Evolutionary conservation across 2,888 invertebrate genomes (phyloP).

Genomic region (Trachelus troglodyta): DNA sequence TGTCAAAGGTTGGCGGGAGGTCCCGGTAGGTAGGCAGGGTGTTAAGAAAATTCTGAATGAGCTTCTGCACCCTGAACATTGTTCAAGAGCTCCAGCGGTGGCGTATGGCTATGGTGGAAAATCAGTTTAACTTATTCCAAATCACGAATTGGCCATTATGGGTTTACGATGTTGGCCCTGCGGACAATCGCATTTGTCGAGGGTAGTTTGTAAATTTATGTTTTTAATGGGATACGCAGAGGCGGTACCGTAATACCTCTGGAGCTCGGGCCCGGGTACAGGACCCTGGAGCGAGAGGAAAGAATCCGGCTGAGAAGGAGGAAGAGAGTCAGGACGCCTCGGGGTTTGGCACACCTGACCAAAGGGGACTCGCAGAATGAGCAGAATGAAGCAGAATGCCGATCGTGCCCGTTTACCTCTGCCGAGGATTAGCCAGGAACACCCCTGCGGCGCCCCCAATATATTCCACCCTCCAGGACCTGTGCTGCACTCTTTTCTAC

Average conservation of each 20-base stretch:
- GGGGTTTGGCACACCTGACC: neutral
- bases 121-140: constrained; percentile 58
- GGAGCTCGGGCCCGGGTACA: neutral
- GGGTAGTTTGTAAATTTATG: constrained; percentile 49
- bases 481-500: neutral
- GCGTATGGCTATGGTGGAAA: constrained; percentile 26
- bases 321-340: neutral
- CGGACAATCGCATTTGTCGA: constrained; percentile 41
- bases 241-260: constrained; percentile 23
- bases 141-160: constrained; percentile 57
- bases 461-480: neutral
- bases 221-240: constrained; percentile 44
- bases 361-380: neutral
- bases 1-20: neutral
- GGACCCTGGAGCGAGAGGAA: neutral
- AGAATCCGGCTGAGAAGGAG: neutral
- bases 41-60: neutral
- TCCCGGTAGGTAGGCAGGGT: neutral
- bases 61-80: neutral
- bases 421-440: constrained; percentile 43
- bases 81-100: neutral
- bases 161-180: constrained; percentile 12
- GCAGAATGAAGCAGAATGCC: constrained; percentile 35
- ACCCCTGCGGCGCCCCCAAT: neutral
- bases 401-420: constrained; percentile 46